A percentile compares a stretch with the other conserved stretches of the same genome.
phyloP scores from a whole-genome alignment of 2,888 invertebrate genomes.

The Biston stratarius region DNA sequence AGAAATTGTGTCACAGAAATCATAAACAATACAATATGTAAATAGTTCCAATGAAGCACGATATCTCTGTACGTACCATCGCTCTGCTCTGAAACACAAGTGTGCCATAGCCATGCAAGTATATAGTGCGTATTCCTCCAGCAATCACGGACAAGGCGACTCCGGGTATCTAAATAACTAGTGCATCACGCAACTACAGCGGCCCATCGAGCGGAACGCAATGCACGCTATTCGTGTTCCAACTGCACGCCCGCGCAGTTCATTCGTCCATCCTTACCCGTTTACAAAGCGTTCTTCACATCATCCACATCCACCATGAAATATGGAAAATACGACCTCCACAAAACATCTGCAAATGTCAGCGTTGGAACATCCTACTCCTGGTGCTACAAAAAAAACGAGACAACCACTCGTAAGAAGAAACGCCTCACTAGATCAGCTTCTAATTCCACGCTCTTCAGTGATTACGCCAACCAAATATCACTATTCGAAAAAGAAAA shows the following conservation, averaged over 20 bases:
- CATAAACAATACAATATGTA: conserved; percentile 61
- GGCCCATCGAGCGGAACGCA: conserved; percentile 72
- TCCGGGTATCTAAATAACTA: conserved; percentile 58
- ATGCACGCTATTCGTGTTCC: conserved; percentile 68
- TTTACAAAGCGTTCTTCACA: conserved; percentile 56
- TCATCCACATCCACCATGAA: conserved; percentile 82
- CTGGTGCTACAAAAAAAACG: conserved; percentile 82
- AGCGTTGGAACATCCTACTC: conserved; percentile 83
- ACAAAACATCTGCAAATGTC: conserved; percentile 78
- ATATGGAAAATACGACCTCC: conserved; percentile 84
- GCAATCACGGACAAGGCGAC: conserved; percentile 65
- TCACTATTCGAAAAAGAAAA: conserved; percentile 76
- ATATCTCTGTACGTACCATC: conserved; percentile 73
- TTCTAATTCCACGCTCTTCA: conserved; percentile 84
- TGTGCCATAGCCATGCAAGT: conserved; percentile 71
- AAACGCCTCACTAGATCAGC: conserved; percentile 70
- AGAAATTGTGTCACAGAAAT: conserved; percentile 57
- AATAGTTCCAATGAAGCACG: conserved; percentile 49
- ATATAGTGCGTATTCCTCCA: conserved; percentile 60
- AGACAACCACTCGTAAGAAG: conserved; percentile 68
- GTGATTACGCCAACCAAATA: conserved; percentile 83
- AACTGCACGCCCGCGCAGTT: conserved; percentile 67
- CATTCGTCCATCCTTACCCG: conserved; percentile 54
- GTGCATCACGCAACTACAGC: conserved; percentile 64
- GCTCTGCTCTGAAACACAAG: conserved; percentile 78